phyloP scores from a whole-genome alignment of 2,113 vertebrate species.

The Vombatus ursinus region DNA sequence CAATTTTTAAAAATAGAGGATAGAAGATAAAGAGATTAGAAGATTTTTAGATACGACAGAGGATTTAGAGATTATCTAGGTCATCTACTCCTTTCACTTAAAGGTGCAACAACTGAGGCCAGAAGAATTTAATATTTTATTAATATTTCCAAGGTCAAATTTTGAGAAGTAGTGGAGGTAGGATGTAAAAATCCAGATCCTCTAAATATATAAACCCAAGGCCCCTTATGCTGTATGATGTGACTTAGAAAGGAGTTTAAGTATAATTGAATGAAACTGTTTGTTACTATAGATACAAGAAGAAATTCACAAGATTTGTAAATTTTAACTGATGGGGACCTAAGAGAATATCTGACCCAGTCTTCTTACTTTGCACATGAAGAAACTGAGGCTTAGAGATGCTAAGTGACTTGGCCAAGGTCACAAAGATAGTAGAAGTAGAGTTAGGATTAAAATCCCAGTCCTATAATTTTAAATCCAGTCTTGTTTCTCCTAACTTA shows the following conservation, averaged over 20 bases:
- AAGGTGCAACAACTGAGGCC: no score
- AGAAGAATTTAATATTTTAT: no score
- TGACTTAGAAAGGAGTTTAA: not conserved
- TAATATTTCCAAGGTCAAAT: not conserved
- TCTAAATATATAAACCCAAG: not conserved
- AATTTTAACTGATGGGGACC: not conserved
- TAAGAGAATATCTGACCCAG: not conserved
- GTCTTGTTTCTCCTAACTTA: not conserved
- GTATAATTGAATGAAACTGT: not conserved
- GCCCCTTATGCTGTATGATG: not conserved
- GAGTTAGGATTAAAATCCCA: not conserved
- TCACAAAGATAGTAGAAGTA: not conserved
- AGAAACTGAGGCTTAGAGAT: not conserved
- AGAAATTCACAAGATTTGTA: not conserved
- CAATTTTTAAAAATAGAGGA: not conserved
- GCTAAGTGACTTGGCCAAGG: no score
- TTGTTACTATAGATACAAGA: not conserved
- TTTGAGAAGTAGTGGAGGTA: not conserved
- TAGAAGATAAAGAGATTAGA: not conserved
- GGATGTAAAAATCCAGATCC: not conserved
- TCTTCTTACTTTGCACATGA: not conserved
- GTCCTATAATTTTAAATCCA: not conserved
- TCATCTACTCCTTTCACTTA: not conserved
- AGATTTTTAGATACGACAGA: not conserved
- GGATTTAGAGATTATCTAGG: not conserved